Conservation (phyloP, 2,113 vertebrate genomes). For the Rhinopomastus cyanomelas region DNA sequence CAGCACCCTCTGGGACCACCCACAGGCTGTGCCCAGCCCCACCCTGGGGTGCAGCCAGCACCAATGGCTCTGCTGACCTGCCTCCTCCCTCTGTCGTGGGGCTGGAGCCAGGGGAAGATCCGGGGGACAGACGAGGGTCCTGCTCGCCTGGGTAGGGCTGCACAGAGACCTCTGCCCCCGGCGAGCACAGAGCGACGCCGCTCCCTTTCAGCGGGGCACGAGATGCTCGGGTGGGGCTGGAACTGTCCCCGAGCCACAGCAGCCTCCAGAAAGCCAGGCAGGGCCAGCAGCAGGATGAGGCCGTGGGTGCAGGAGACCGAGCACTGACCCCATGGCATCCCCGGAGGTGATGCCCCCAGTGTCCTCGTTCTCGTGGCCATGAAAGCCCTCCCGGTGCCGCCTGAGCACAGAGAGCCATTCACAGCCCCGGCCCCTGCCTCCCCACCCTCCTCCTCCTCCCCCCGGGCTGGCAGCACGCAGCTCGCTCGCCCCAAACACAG, state of each 20-base stretch:
- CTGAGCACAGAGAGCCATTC: slow-evolving; percentile 23
- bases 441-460: not conserved
- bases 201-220: too few relatives aligned
- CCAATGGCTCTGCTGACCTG: not conserved
- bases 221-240: not conserved
- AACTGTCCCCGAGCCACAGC: not conserved
- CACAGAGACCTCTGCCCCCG: too few relatives aligned
- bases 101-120: not conserved
- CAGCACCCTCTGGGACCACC: not conserved
- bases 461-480: not conserved
- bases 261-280: not conserved
- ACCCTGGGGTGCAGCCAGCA: not conserved
- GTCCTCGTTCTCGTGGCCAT: fast-evolving
- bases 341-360: not conserved
- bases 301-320: fast-evolving
- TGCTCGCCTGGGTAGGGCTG: fast-evolving
- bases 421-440: not conserved
- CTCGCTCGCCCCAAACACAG: not conserved
- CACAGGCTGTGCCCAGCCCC: not conserved
- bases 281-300: not conserved
- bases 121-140: not conserved
- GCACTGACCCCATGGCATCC: too few relatives aligned
- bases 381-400: fast-evolving
- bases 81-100: not conserved
- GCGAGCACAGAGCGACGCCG: not conserved